Base-by-base conservation (phyloP, 2,113 vertebrate species). In the Lepus americanus region DNA sequence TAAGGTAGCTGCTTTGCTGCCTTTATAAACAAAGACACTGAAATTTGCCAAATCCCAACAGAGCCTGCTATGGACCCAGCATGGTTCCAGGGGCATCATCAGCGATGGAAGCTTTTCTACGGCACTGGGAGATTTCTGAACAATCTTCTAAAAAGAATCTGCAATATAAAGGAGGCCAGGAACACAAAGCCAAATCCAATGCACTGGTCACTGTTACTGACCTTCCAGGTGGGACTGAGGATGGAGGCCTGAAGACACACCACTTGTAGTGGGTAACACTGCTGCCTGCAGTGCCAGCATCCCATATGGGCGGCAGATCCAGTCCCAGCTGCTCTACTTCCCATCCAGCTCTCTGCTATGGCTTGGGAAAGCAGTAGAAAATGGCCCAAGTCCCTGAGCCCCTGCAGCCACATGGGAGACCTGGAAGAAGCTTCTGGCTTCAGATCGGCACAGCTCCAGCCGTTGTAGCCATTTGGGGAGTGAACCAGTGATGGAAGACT, bases 1-100 rank as follows among this genome's bases (percentile, higher is more conserved):
- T 86, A 81, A 81, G 27, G 74, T 86, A 81, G 90, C 55, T 69
- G 64, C 27, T 93, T 76, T 86, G 61, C 81, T 90, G 51, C n/a
- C 44, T 83, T 88, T 63, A 51, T 64, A 82, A 87, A 27, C 36
- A 93, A 85, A 66, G n/a, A 93, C 51, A 84, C n/a, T n/a, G 49
- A 89, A 90, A 86, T 81, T 61, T 82, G 27, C 64, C 85, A 84
- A 44, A 79, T 79, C 6, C 64, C 79, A 78, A 8, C 25, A 76
- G 22, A 29, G 5, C 59, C 77, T 82, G 6, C 33, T 66, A 74
- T 53, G 89, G 22, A 92, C 39, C 81, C 61, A 3, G 14, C 55
- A 49, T 29, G 33, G 20, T 72, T 53, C 44, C 44, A 78, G 17
- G 63, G 25, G 44, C 20, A 73, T 53, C 72, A 78, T 67, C 25